phyloP scores from a whole-genome alignment of 2,113 vertebrate species.

The Leucoraja erinaceus region DNA sequence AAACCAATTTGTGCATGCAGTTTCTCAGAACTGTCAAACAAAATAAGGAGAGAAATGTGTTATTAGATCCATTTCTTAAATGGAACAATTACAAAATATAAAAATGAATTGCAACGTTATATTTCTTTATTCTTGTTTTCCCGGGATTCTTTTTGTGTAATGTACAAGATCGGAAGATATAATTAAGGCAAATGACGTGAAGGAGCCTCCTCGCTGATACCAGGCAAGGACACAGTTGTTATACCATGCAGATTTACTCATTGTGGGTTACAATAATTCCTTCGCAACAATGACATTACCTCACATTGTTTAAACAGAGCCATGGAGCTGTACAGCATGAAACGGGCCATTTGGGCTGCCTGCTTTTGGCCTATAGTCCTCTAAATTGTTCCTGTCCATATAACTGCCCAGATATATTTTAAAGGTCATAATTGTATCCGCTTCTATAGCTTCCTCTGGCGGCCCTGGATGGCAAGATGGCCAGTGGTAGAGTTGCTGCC shows the following conservation, averaged over 20 bases:
- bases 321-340: not conserved
- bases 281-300: not conserved
- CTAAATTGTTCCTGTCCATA: too few species aligned
- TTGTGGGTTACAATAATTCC: not conserved
- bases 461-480: too few species aligned
- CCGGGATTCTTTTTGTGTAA: not conserved
- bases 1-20: slow-evolving; percentile 44
- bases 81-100: not conserved
- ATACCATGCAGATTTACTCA: not conserved
- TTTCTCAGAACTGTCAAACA: not conserved
- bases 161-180: not conserved
- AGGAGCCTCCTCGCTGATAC: not conserved
- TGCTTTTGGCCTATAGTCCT: too few species aligned
- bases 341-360: too few species aligned
- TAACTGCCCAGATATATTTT: too few species aligned
- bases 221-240: not conserved
- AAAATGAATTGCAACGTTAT: not conserved
- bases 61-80: not conserved
- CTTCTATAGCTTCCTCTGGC: too few species aligned
- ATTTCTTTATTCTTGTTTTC: not conserved
- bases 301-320: not conserved
- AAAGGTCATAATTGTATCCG: too few species aligned
- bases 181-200: not conserved
- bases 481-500: too few species aligned
- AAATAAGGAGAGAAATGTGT: not conserved